These are phyloP conservation scores for Drepanosiphum platanoidis DNA, from an alignment of 2,888 invertebrate species.

Conservation along the genomic window DNA sequence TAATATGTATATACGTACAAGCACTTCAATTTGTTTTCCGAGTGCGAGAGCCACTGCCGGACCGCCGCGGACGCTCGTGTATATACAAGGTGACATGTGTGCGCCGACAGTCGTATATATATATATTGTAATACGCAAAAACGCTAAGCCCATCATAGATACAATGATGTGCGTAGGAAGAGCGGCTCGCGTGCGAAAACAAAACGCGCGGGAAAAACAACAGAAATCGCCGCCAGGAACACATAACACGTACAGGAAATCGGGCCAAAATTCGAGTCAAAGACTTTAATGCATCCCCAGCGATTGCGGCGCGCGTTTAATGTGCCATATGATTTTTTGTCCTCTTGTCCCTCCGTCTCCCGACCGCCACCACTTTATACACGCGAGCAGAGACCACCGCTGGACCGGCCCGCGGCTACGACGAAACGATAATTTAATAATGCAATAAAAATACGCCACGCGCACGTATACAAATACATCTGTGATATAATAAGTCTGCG, in stretches of 20 bases:
- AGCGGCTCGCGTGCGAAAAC: too few relatives aligned
- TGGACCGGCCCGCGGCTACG: too few relatives aligned
- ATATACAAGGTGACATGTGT: not conserved
- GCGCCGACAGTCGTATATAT: too few relatives aligned
- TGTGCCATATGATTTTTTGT: slow-evolving; percentile 28
- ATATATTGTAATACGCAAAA: too few relatives aligned
- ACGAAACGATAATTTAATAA: not conserved
- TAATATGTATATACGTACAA: not conserved
- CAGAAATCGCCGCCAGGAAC: slow-evolving; percentile 10
- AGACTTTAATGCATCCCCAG: slow-evolving; percentile 47
- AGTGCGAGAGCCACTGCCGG: not conserved
- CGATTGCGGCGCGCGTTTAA: slow-evolving; percentile 29
- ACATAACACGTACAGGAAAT: not conserved
- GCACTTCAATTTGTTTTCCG: slow-evolving; percentile 40
- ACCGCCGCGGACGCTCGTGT: not conserved
- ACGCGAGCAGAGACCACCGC: too few relatives aligned
- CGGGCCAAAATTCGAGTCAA: not conserved
- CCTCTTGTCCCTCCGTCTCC: not conserved
- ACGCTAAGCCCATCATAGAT: too few relatives aligned
- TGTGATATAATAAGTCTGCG: too few relatives aligned
- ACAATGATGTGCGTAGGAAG: too few relatives aligned
- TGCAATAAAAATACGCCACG: not conserved
- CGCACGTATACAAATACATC: not conserved
- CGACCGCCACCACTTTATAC: not conserved
- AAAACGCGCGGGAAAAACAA: too few relatives aligned